A percentile compares a stretch with the other conserved stretches of the same genome.
These are phyloP conservation scores for Alloplasta piceator DNA, from an alignment of 2,888 invertebrate species.

Conservation along the genomic window DNA sequence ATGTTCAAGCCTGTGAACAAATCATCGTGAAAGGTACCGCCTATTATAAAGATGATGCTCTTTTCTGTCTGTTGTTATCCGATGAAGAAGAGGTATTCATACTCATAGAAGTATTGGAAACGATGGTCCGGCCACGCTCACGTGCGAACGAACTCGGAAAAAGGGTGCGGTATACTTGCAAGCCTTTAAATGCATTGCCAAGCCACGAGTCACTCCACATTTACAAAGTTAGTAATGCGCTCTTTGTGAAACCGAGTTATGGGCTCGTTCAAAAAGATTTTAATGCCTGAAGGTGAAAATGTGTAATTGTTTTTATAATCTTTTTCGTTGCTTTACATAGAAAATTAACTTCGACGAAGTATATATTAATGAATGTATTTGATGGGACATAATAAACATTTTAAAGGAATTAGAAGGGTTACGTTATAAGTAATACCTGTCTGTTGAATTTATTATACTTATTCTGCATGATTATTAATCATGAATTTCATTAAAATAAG, in stretches of 20 bases:
- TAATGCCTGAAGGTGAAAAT: background rate
- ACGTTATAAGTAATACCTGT: no score
- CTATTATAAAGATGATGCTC: slow-evolving; percentile 43
- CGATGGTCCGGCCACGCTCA: slow-evolving; percentile 22
- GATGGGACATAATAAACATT: no score
- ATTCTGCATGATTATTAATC: no score
- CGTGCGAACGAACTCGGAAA: slow-evolving; percentile 48
- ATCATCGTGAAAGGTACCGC: slow-evolving; percentile 31
- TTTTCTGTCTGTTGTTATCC: slow-evolving; percentile 35
- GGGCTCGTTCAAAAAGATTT: slow-evolving; percentile 45
- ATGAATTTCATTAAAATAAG: no score
- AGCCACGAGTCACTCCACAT: slow-evolving; percentile 58
- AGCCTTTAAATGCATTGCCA: slow-evolving; percentile 34
- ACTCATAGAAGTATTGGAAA: slow-evolving; percentile 50
- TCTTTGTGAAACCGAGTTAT: slow-evolving; percentile 57
- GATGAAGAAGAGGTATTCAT: slow-evolving; percentile 10
- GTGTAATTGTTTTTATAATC: no score
- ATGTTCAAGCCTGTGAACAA: slow-evolving; percentile 42
- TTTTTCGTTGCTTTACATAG: no score
- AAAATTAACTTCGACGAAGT: no score
- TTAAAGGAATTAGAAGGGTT: no score
- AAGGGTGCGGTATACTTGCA: slow-evolving; percentile 50
- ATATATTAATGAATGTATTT: no score
- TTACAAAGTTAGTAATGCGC: slow-evolving; percentile 52
- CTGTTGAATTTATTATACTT: no score